Percentiles rank a stretch among this genome's conserved stretches.
Evolutionary conservation across 2,888 invertebrate genomes (phyloP).

Genomic region (Ennomos erosarius): DNA sequence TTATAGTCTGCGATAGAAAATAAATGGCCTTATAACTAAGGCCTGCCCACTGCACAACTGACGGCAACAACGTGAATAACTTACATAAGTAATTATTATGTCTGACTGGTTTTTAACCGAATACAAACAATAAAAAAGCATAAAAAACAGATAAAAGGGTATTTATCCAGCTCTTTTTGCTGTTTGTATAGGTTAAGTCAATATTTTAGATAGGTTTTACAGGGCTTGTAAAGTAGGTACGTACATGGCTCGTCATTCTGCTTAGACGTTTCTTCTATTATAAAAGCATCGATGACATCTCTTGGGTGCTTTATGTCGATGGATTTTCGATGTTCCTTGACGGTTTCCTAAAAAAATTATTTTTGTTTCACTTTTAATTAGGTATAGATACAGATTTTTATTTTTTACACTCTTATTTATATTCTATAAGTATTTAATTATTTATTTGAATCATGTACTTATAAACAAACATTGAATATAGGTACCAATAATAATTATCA

Average conservation of each 20-base stretch:
- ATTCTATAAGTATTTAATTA: too few species aligned
- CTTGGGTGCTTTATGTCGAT: slow-evolving; percentile 73
- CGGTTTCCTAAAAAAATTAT: slow-evolving; percentile 70
- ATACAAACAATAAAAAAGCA: too few species aligned
- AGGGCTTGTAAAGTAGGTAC: slow-evolving; percentile 42
- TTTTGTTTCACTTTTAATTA: too few species aligned
- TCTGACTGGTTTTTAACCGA: neutral
- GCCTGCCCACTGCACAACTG: neutral
- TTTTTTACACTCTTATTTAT: too few species aligned
- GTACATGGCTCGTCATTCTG: slow-evolving; percentile 65
- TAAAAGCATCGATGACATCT: slow-evolving; percentile 88
- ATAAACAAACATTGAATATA: too few species aligned
- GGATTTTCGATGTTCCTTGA: slow-evolving; percentile 78
- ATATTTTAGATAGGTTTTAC: neutral
- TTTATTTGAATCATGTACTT: too few species aligned
- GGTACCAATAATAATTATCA: too few species aligned
- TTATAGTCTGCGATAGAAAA: slow-evolving; percentile 16
- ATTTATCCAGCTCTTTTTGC: neutral
- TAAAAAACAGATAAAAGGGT: neutral
- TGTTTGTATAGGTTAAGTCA: too few species aligned
- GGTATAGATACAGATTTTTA: too few species aligned
- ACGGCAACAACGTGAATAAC: neutral
- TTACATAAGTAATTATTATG: neutral
- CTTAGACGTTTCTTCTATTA: slow-evolving; percentile 86
- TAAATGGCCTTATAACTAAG: too few species aligned